Evolutionary conservation across 2,888 invertebrate species (phyloP), one percentile per base, ranked within the genome.

Genomic region (Phanerotoma sp.): DNA sequence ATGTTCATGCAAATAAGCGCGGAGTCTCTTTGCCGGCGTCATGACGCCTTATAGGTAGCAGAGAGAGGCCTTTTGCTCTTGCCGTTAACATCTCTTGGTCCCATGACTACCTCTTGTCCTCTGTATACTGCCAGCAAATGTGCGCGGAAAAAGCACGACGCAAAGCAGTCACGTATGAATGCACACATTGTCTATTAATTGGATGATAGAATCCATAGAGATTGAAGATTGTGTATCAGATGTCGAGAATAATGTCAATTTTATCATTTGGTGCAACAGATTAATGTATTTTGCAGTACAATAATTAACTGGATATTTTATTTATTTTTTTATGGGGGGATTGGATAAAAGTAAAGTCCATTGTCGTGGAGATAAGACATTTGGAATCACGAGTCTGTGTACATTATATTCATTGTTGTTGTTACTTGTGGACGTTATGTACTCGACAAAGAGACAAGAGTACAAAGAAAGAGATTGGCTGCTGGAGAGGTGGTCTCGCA

Each of bases 1-100:
- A 60, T 61, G 61, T 57, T 63, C 62, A 71, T 71, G 71, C 70
- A 70, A 70, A 71, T 67, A 66, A 66, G 62, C 61, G 46, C 63
- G 58, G 49, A 54, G 49, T 40, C 54, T 61, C 64, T 63, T 66
- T 64, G 57, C 61, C 54, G 49, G 63, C 58, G 66, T 66, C 70
- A 66, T 69, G 70, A 69, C 66, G 67, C 70, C 69, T 66, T 70
- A 68, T 69, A 69, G 69, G 68, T 62, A 67, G 51, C 54, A 28
- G 20, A 38, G 21, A 57, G 60, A 55, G 57, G 58, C 59, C 63
- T 59, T 68, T 66, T 67, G 61, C 66, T 66, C 61, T 58, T 57
- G 54, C 57, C 45, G 52, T 56, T 53, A 55, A 51, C 56, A 46
- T 52, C 32, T 51, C 38, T n/a, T n/a, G 25, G 33, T 32, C 45